These are phyloP conservation scores for Galeopterus variegatus DNA, from an alignment of 2,113 vertebrate genomes.

Conservation along the genomic window DNA sequence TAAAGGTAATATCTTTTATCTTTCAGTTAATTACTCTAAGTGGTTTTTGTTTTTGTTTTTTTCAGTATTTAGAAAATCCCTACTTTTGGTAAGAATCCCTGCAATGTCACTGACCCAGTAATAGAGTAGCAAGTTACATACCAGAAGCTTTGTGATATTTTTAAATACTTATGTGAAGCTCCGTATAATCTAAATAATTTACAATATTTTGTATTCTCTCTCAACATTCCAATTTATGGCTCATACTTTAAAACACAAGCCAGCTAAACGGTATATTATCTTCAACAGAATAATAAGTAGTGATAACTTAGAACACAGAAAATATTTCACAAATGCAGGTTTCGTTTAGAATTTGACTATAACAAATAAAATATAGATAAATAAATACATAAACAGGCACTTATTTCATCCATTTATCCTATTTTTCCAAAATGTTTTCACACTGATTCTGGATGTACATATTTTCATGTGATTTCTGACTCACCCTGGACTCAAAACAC, in stretches of 20 bases:
- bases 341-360: slow-evolving; percentile 33
- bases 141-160: slow-evolving; percentile 58
- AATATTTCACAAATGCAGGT: neutral
- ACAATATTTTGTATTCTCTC: slow-evolving; percentile 18
- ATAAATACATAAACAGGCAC: neutral
- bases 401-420: neutral
- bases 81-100: slow-evolving; percentile 73
- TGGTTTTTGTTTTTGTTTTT: slow-evolving; percentile 59
- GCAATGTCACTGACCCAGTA: slow-evolving; percentile 58
- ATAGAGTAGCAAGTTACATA: slow-evolving; percentile 71
- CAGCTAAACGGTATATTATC: neutral
- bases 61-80: slow-evolving; percentile 73
- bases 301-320: neutral
- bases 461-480: slow-evolving; percentile 30
- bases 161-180: neutral
- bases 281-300: slow-evolving; percentile 21
- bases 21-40: slow-evolving; percentile 82
- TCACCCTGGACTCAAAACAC: neutral
- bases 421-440: slow-evolving; percentile 6
- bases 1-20: slow-evolving; percentile 84
- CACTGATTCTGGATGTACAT: neutral
- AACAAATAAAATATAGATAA: neutral
- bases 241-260: slow-evolving; percentile 59
- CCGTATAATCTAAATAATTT: neutral
- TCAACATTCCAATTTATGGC: neutral